Evolutionary conservation across 2,797 vertebrate genomes (phyloP), one percentile per base, ranked within the genome.

Genomic region (Arrhamphus sclerolepis): DNA sequence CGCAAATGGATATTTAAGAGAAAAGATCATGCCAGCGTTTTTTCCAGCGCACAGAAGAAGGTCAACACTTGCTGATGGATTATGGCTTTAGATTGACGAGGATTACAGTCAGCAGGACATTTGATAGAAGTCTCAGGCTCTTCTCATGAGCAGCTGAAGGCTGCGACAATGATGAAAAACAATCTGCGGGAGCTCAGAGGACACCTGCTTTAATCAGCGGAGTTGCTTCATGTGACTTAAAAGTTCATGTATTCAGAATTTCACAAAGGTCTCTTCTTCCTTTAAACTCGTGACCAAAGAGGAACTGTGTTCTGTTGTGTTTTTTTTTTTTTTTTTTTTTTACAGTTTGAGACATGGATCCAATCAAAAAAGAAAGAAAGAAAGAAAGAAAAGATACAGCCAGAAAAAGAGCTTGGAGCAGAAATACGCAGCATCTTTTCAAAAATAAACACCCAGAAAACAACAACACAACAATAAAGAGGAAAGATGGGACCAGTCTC

Each of bases 61-160:
- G 21, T 6, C 51, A 62, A 70, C 47, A 46, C 26, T 41, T 22
- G 6, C 29, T 64, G 29, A 68, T 68, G 78, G 72, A 85, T 86
- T 77, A 78, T 0, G 10, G 61, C 19, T 82, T 80, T 66, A 72
- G 78, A 83, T 72, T 77, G 80, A 81, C 52, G 21, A 22, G 73
- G 82, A 87, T 87, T 86, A 83, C 6, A 38, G 56, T 28, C 41
- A 9, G 48, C 59, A 28, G 74, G 56, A 76, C 57, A 73, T 85
- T 74, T 76, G 66, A 84, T 83, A 62, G 69, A 72, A 66, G 72
- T 72, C 75, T 59, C 21, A 20, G 29, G 44, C 21, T 5, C 14
- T 58, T 75, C 17, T 62, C 53, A 57, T 14, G 42, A 76, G 29
- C 51, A 31, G 57, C 43, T 49, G 66, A 77, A 80, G 56, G 66